phyloP scores from a whole-genome alignment of 2,888 invertebrate genomes.

The Meliscaeva auricollis region DNA sequence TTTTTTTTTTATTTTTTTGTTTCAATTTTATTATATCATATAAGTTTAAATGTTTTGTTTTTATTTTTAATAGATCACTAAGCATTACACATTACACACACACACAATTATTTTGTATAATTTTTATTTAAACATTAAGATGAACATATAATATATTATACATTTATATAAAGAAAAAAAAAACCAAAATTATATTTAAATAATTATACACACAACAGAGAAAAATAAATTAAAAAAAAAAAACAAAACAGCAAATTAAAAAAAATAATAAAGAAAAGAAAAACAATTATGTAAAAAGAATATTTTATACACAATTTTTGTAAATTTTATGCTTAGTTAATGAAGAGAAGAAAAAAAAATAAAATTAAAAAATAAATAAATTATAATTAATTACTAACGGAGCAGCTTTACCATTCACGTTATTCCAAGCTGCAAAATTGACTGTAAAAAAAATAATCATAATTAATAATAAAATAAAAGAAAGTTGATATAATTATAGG shows the following conservation, averaged over 20 bases:
- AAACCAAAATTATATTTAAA: constrained; percentile 55
- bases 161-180: constrained; percentile 7
- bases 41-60: constrained; percentile 22
- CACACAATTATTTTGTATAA: constrained; percentile 64
- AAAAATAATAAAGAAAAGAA: constrained; percentile 1
- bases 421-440: constrained; percentile 66
- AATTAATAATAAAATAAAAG: constrained; percentile 12
- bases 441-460: constrained; percentile 69
- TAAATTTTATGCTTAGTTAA: constrained; percentile 75
- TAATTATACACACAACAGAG: constrained; percentile 47
- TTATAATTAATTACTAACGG: constrained; percentile 38
- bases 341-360: constrained; percentile 33
- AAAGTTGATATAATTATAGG: constrained; percentile 46
- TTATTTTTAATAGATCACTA: constrained; percentile 50
- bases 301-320: constrained; percentile 75
- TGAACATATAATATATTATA: constrained; percentile 53
- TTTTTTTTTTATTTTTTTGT: constrained; percentile 9
- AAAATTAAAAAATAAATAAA: constrained; percentile 23
- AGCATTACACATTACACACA: constrained; percentile 75
- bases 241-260: neutral
- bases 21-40: constrained; percentile 9
- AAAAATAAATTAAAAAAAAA: constrained; percentile 22
- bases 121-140: constrained; percentile 66
- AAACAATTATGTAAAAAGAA: constrained; percentile 69
- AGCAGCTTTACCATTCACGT: constrained; percentile 68